Evolutionary conservation across 2,888 invertebrate genomes (phyloP), one percentile per base, ranked within the genome.

Genomic region (Agrotis segetum): DNA sequence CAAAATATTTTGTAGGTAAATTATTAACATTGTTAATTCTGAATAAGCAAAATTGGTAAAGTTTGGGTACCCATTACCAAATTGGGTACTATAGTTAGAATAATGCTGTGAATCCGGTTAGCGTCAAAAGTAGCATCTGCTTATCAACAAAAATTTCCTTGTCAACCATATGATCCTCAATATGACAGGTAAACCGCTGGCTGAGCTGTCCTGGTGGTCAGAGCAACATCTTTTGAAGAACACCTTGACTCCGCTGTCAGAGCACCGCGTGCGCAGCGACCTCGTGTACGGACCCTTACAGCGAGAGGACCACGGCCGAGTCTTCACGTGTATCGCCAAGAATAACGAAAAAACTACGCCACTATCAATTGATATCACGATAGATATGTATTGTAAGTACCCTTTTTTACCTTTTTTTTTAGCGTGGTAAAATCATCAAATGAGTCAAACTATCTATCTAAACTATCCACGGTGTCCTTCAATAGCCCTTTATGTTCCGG

Each of bases 371-470:
- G 97, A 97, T 74, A 96, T 98, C 82, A 96, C 97, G 59, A 92
- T 98, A 79, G 97, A 97, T 90, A 97, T 97, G 97, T 97, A 97
- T 88, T 94, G 97, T 97, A 90, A 97, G 97, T 97, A 56, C n/a
- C 13, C 29, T 29, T 29, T 29, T 29, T 29, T 29, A 5, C 4
- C 29, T 29, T 29, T 4, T 29, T 29, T 29, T 29, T 29, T 29
- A 5, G 2, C 29, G 2, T 29, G 29, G 3, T 29, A 29, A 29
- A 29, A 29, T 29, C 29, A 29, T 29, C 29, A 6, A 29, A 29
- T 29, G 29, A 29, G 29, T 29, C 5, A n/a, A n/a, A n/a, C n/a
- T n/a, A n/a, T n/a, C n/a, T n/a, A n/a, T n/a, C n/a, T n/a, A n/a
- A n/a, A n/a, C n/a, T n/a, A n/a, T n/a, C n/a, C n/a, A n/a, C n/a